These are phyloP conservation scores for Capitella teleta DNA, from an alignment of 1,140 invertebrate species.

Conservation along the genomic window DNA sequence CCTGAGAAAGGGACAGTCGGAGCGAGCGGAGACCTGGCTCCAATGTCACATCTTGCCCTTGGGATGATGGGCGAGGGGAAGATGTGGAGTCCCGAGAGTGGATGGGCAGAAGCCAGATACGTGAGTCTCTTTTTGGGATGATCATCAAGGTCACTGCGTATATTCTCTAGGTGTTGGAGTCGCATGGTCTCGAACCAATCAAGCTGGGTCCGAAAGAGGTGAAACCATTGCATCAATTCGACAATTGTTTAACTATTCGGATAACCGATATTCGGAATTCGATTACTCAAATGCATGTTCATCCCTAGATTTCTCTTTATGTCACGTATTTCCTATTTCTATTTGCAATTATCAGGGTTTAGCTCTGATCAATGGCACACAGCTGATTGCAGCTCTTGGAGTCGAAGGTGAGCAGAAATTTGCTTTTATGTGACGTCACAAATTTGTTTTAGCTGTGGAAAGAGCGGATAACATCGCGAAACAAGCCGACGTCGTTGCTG, in stretches of 20 bases:
- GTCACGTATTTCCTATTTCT: not conserved
- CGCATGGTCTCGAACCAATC: conserved; percentile 51
- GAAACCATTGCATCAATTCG: conserved; percentile 11
- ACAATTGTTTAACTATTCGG: not conserved
- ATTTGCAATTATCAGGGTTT: conserved; percentile 44
- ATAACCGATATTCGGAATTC: not conserved
- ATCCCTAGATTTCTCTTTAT: not conserved
- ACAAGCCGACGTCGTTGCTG: conserved; percentile 62
- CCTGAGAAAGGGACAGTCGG: conserved; percentile 65
- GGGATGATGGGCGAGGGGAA: conserved; percentile 64
- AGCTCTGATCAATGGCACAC: conserved; percentile 64
- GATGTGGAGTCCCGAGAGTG: conserved; percentile 63
- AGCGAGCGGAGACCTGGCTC: conserved; percentile 61
- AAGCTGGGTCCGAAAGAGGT: conserved; percentile 55
- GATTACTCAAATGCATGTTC: not conserved
- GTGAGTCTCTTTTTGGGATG: conserved; percentile 32
- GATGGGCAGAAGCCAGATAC: conserved; percentile 58
- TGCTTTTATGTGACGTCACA: not conserved
- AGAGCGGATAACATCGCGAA: conserved; percentile 51
- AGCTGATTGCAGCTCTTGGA: conserved; percentile 60
- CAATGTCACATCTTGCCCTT: conserved; percentile 57
- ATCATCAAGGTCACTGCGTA: not conserved
- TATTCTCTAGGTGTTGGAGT: conserved; percentile 47
- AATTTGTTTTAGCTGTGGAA: conserved; percentile 28
- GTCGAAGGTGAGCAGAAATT: conserved; percentile 46